Evolutionary conservation across 2,797 vertebrate genomes (phyloP).

Genomic region (Pantherophis alleghaniensis): DNA sequence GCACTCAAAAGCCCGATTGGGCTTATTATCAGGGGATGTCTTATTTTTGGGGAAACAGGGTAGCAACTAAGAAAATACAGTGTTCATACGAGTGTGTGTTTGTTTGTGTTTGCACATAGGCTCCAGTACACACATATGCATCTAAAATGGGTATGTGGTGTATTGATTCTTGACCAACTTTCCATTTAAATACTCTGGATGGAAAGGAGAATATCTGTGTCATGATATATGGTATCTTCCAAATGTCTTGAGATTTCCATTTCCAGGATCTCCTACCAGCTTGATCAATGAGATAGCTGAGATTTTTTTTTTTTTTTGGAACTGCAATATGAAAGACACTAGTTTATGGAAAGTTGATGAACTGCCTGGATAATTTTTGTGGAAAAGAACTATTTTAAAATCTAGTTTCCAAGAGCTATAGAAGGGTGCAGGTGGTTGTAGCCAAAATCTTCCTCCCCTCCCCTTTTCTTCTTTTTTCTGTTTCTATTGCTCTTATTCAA

Average conservation of each 20-base stretch:
- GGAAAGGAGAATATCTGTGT: not conserved
- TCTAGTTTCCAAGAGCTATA: not conserved
- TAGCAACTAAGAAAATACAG: not conserved
- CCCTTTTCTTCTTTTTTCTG: not conserved
- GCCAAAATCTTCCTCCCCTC: not conserved
- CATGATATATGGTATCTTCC: not conserved
- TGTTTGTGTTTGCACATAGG: not conserved
- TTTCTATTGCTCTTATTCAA: not conserved
- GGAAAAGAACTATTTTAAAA: not conserved
- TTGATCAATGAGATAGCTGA: not conserved
- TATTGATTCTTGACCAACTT: not conserved
- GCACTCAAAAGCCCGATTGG: no score
- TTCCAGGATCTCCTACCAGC: not conserved
- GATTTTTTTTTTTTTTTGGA: not conserved
- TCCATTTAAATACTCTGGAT: not conserved
- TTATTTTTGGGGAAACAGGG: no score
- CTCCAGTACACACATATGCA: not conserved
- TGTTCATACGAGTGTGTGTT: not conserved
- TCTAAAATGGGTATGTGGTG: not conserved
- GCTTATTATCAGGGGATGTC: no score
- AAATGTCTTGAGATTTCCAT: not conserved
- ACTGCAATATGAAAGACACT: not conserved
- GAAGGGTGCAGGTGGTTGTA: not conserved
- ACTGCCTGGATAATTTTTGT: not conserved
- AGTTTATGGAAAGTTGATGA: not conserved